phyloP scores from a whole-genome alignment of 2,888 invertebrate species.

The Blastobasis lacticolella region DNA sequence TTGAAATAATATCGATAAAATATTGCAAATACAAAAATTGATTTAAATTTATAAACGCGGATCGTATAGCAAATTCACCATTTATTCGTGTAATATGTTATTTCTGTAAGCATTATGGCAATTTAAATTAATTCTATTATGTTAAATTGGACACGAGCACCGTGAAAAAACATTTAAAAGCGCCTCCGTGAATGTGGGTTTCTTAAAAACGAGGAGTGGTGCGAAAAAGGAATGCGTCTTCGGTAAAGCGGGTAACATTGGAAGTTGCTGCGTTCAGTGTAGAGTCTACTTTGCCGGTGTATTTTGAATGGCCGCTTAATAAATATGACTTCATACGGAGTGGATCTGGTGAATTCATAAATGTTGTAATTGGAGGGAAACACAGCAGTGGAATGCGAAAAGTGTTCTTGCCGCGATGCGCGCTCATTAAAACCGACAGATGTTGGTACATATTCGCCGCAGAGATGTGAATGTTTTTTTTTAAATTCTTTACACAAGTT shows the following conservation, averaged over 20 bases:
- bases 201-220: constrained; percentile 42
- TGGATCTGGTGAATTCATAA: constrained; percentile 46
- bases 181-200: constrained; percentile 55
- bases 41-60: constrained; percentile 42
- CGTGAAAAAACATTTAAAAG: constrained; percentile 44
- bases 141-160: no score
- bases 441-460: no score
- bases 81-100: constrained; percentile 55
- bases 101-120: constrained; percentile 43
- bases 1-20: constrained; percentile 32
- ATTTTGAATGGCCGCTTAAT: constrained; percentile 33
- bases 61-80: constrained; percentile 33
- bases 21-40: constrained; percentile 19
- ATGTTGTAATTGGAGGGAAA: constrained; percentile 52
- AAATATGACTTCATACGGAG: constrained; percentile 50
- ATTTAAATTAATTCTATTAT: constrained; percentile 59
- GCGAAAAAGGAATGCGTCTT: constrained; percentile 34
- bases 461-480: no score
- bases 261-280: constrained; percentile 11
- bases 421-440: no score
- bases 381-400: constrained; percentile 38
- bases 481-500: no score
- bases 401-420: constrained; percentile 24
- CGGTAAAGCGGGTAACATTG: not conserved
- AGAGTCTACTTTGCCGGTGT: constrained; percentile 9